A percentile compares a stretch with the other conserved stretches of the same genome.
Conservation (phyloP, 1,140 invertebrate genomes). For the Nasonia longicornis region DNA sequence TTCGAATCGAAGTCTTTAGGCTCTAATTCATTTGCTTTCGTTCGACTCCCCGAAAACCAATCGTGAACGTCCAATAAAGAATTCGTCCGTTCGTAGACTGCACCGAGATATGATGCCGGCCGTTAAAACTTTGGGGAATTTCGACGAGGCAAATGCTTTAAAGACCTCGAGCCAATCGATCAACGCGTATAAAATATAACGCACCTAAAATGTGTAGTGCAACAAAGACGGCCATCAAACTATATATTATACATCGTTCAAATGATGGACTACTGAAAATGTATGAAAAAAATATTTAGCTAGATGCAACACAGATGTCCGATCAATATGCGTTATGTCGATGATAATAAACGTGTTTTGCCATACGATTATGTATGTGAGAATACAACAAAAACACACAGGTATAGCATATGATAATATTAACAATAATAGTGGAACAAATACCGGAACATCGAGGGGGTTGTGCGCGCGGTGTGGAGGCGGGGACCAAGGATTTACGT, state of each 20-base stretch:
- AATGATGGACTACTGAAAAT: slow-evolving; percentile 1
- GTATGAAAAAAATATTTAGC: background rate
- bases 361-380: background rate
- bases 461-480: slow-evolving; percentile 60
- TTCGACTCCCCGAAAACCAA: background rate
- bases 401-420: background rate
- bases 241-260: background rate
- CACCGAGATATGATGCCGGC: background rate
- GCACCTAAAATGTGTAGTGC: background rate
- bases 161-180: background rate
- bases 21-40: background rate
- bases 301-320: slow-evolving; percentile 10
- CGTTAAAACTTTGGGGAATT: background rate
- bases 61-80: background rate
- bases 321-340: background rate
- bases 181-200: slow-evolving; percentile 4
- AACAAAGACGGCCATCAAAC: background rate
- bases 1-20: background rate
- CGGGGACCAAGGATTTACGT: slow-evolving; percentile 57
- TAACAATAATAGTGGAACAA: background rate
- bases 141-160: background rate
- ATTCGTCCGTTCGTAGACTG: slow-evolving; percentile 11
- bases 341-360: slow-evolving; percentile 25
- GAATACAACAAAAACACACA: slow-evolving; percentile 15
- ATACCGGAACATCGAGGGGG: slow-evolving; percentile 28